Evolutionary conservation across 1,140 invertebrate species (phyloP), one percentile per base, ranked within the genome.

Genomic region (Lucilia sericata): DNA sequence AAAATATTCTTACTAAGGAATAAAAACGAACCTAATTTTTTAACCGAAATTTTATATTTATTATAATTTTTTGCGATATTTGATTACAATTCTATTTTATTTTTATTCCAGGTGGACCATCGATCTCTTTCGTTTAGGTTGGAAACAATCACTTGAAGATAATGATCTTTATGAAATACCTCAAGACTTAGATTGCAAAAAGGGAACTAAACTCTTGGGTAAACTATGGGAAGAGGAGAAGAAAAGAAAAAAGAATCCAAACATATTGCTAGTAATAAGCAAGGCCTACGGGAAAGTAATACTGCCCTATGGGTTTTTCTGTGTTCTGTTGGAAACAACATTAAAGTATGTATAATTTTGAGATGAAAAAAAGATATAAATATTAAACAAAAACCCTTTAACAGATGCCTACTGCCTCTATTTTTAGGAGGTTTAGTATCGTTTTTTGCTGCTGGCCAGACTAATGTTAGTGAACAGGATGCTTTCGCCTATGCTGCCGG

Each of bases 161-260:
- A 60, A 12, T 2, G 55, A 60, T 14, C n/a, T 60, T n/a, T 60
- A 60, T n/a, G 55, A 60, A 60, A 60, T 60, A 17, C 55, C 55
- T 14, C 55, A n/a, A 7, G 55, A 60, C 14, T 60, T 60, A n/a
- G 55, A 60, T n/a, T 60, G 55, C n/a, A 14, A 17, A 17, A 7
- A 60, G n/a, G 55, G 55, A 5, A 60, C 55, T 60, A 14, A 60
- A 60, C 14, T 60, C 55, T 5, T 60, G n/a, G 55, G 17, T 60
- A n/a, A 60, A 60, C n/a, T 60, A n/a, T 60, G 55, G 55, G 55
- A 60, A 60, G 55, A 60, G 14, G 55, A 60, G 14, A 60, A 60
- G n/a, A n/a, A 7, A 17, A n/a, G 7, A 60, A 60, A n/a, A 7
- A 14, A 14, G 14, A 60, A 60, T 60, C 55, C 55, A 17, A 60